These are phyloP conservation scores for Lobophora halterata DNA, from an alignment of 2,888 invertebrate species.

Conservation along the genomic window DNA sequence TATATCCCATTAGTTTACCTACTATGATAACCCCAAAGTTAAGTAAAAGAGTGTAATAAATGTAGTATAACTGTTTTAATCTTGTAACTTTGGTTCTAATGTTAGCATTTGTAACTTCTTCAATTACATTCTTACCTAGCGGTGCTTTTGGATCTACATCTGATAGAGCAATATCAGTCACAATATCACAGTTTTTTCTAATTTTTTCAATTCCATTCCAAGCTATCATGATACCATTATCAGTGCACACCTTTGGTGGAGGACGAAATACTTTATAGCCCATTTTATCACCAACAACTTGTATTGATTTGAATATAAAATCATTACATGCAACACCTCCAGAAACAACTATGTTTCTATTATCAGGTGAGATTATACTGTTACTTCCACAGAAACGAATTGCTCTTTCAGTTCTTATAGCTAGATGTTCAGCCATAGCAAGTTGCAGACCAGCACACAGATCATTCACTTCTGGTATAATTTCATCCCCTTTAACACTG, in stretches of 20 bases:
- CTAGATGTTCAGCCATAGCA: constrained; percentile 88
- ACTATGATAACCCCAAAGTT: neutral
- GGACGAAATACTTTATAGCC: constrained; percentile 87
- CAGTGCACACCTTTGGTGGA: constrained; percentile 93
- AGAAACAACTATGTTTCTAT: constrained; percentile 88
- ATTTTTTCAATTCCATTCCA: constrained; percentile 97
- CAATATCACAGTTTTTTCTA: constrained; percentile 58
- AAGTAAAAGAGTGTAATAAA: constrained; percentile 8
- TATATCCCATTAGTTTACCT: neutral
- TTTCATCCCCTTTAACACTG: constrained; percentile 81
- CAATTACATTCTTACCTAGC: constrained; percentile 81
- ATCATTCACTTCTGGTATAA: constrained; percentile 88
- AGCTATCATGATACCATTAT: constrained; percentile 99
- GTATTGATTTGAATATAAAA: constrained; percentile 86
- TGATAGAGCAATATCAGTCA: constrained; percentile 79
- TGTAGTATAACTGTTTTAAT: constrained; percentile 44
- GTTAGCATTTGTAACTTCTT: constrained; percentile 77
- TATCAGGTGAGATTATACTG: constrained; percentile 76
- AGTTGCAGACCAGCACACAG: constrained; percentile 93
- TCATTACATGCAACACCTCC: constrained; percentile 98
- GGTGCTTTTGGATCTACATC: constrained; percentile 81
- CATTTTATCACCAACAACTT: constrained; percentile 83
- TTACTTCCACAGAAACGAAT: constrained; percentile 85
- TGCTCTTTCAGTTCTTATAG: constrained; percentile 90
- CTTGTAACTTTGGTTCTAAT: constrained; percentile 66